These are phyloP conservation scores for Oncorhynchus gorbuscha DNA, from an alignment of 2,113 vertebrate species.

Conservation along the genomic window DNA sequence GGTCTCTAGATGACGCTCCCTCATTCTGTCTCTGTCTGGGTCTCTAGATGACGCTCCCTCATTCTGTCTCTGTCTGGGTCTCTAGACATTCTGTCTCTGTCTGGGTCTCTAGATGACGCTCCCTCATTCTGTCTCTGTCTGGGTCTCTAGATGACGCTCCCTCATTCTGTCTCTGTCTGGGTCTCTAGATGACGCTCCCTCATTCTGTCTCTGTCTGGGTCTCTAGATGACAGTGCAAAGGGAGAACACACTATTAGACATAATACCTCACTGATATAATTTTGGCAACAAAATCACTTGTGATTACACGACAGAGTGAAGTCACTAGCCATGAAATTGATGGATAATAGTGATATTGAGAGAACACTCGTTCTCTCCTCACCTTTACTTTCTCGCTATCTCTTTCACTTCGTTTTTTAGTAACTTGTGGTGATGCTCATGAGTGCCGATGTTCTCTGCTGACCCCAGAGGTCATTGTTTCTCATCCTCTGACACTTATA, in stretches of 20 bases:
- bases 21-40: too few relatives aligned
- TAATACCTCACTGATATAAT: not conserved
- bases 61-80: too few relatives aligned
- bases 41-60: too few relatives aligned
- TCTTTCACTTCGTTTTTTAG: not conserved
- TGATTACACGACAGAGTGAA: not conserved
- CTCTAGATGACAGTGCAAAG: not conserved
- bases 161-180: too few relatives aligned
- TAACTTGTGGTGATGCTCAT: not conserved
- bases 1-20: too few relatives aligned
- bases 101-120: too few relatives aligned
- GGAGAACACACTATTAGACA: not conserved
- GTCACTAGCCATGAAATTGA: not conserved
- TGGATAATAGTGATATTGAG: constrained; percentile 11
- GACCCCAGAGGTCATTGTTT: not conserved
- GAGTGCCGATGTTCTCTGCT: not conserved
- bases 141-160: too few relatives aligned
- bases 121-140: too few relatives aligned
- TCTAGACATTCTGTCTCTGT: too few relatives aligned
- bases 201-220: not conserved
- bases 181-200: too few relatives aligned
- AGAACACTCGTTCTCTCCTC: not conserved
- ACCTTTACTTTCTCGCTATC: not conserved
- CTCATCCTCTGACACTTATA: not conserved
- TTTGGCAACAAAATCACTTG: not conserved